These are phyloP conservation scores for Chaenogobius annularis DNA, from an alignment of 2,113 vertebrate species.

Conservation along the genomic window DNA sequence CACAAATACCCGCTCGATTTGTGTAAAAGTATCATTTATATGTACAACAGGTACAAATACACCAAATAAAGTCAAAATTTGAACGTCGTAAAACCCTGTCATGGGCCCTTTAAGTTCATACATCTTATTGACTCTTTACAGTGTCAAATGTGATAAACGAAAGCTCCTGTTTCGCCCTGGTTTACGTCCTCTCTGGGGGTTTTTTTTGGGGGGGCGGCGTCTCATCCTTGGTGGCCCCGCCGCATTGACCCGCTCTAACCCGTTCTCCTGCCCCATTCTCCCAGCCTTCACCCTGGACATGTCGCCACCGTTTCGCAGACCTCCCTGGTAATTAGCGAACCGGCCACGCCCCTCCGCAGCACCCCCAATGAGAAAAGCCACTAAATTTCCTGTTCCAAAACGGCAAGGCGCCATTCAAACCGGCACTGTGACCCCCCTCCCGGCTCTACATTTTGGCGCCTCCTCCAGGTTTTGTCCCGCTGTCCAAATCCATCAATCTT, in stretches of 20 bases:
- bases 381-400: slow-evolving; percentile 84
- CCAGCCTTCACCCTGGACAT: slow-evolving; percentile 83
- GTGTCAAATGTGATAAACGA: too few relatives aligned
- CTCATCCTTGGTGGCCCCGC: slow-evolving; percentile 93
- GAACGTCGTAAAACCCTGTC: too few relatives aligned
- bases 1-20: too few relatives aligned
- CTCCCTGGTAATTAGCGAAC: slow-evolving; percentile 99
- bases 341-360: slow-evolving; percentile 75
- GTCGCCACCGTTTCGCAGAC: slow-evolving; percentile 83
- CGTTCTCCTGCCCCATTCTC: slow-evolving; percentile 95
- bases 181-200: slow-evolving; percentile 68
- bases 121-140: too few relatives aligned
- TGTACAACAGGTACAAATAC: too few relatives aligned
- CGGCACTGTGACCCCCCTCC: slow-evolving; percentile 58
- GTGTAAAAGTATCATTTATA: too few relatives aligned
- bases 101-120: too few relatives aligned
- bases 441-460: slow-evolving; percentile 78
- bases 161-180: slow-evolving; percentile 67
- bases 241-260: slow-evolving; percentile 84
- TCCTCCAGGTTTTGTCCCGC: slow-evolving; percentile 87
- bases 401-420: slow-evolving; percentile 83
- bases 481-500: slow-evolving; percentile 99
- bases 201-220: slow-evolving; percentile 56
- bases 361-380: slow-evolving; percentile 74
- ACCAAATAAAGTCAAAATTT: too few relatives aligned